phyloP scores from a whole-genome alignment of 37 sponge, comb jelly and placozoan species.

The Halisarca cf. caerulea region DNA sequence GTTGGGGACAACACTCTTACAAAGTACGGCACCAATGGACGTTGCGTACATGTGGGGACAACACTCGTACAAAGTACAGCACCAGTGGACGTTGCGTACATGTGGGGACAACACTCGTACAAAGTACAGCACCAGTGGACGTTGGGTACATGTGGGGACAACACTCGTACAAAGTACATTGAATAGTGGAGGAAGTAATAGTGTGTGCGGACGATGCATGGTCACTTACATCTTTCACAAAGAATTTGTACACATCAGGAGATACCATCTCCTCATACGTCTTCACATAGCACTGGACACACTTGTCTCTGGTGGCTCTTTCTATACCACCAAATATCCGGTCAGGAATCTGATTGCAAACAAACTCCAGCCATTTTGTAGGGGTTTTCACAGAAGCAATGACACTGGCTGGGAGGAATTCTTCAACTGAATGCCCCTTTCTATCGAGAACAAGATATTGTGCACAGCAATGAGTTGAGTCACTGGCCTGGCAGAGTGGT shows the following conservation, averaged over 20 bases:
- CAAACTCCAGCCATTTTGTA: neutral
- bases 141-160: no score
- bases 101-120: no score
- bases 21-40: no score
- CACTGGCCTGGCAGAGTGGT: neutral
- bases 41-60: no score
- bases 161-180: no score
- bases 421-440: neutral
- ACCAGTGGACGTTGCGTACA: no score
- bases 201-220: no score
- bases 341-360: neutral
- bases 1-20: no score
- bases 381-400: neutral
- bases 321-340: neutral
- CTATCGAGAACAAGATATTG: neutral
- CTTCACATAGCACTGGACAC: slow-evolving; percentile 13
- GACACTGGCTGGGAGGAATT: neutral
- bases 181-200: no score
- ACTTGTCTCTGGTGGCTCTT: neutral
- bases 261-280: slow-evolving; percentile 1
- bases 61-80: no score
- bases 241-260: slow-evolving; percentile 13
- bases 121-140: no score
- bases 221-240: slow-evolving; percentile 1
- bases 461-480: neutral